Base-by-base conservation (phyloP, 1,140 invertebrate species). In the Archegozetes longisetosus region DNA sequence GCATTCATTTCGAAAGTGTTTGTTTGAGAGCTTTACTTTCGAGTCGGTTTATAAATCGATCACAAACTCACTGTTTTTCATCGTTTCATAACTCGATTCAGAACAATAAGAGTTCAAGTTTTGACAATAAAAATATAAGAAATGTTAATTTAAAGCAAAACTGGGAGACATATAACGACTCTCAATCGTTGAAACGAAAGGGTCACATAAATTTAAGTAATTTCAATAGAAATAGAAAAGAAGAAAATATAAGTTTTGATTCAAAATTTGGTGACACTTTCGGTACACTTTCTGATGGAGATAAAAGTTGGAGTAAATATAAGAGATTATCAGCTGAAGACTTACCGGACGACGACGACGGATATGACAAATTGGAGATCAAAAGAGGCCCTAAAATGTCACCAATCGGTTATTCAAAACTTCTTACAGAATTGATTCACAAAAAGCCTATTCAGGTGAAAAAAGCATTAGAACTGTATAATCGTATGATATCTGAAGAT, bases 391-490 rank as follows among this genome's bases (percentile, higher is more conserved):
- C 32, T 2, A 51, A 53, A 40, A 50, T 23, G 23, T n/a, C 40
- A n/a, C 22, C 22, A 12, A 32, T 28, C 20, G n/a, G 14, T 14
- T 59, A 55, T 26, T 53, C 51, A 22, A 40, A 57, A 40, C 46
- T 49, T 22, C 4, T 64, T 14, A 20, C 17, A 9, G 28, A 63
- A 46, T 14, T 60, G 28, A 27, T 52, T 27, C 40, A 56, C 13
- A 14, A 23, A 32, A 54, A 46, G 53, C 40, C 54, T 50, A 20
- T 22, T 24, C 17, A 47, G 4, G 12, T 73, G 1, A 58, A 64
- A 62, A 80, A 84, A 69, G 88, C 88, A 3, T 73, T 88, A 40
- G 77, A 81, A 62, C 76, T 91, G 3, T 69, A 92, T 20, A 82
- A 88, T 26, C 74, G 76, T 66, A 82, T 89, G 80, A 66, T 84